Evolutionary conservation across 2,888 invertebrate species (phyloP).

Genomic region (Eudasyphora cyanicolor): DNA sequence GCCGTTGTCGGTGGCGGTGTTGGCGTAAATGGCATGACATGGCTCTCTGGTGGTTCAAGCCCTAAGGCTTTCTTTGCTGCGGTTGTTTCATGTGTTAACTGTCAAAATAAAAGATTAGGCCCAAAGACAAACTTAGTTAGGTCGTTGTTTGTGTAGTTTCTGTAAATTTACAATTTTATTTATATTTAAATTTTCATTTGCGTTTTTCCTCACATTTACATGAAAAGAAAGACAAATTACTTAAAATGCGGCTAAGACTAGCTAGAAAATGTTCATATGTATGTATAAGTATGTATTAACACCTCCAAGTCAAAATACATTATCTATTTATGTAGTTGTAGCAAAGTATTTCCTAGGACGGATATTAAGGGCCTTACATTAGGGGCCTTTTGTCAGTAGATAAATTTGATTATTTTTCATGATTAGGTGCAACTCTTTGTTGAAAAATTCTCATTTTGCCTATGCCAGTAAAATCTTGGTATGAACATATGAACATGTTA

Average conservation of each 20-base stretch:
- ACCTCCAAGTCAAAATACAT: not conserved
- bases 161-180: constrained; percentile 67
- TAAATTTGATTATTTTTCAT: no score
- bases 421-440: no score
- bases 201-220: constrained; percentile 51
- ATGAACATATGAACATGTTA: no score
- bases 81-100: constrained; percentile 62
- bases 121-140: constrained; percentile 46
- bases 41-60: constrained; percentile 38
- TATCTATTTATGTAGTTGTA: not conserved
- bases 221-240: constrained; percentile 66
- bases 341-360: no score
- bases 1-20: constrained; percentile 6
- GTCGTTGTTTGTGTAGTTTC: constrained; percentile 30
- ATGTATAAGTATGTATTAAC: not conserved
- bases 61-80: constrained; percentile 61
- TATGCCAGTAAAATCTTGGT: no score
- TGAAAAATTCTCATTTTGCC: no score
- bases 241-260: constrained; percentile 50
- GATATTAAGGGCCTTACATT: no score
- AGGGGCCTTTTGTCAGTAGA: no score
- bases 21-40: no score
- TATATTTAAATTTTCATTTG: constrained; percentile 63
- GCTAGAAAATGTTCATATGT: not conserved
- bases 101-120: constrained; percentile 68